Evolutionary conservation across 2,888 invertebrate genomes (phyloP), one percentile per base, ranked within the genome.

Genomic region (Dicranocentrus wangi): DNA sequence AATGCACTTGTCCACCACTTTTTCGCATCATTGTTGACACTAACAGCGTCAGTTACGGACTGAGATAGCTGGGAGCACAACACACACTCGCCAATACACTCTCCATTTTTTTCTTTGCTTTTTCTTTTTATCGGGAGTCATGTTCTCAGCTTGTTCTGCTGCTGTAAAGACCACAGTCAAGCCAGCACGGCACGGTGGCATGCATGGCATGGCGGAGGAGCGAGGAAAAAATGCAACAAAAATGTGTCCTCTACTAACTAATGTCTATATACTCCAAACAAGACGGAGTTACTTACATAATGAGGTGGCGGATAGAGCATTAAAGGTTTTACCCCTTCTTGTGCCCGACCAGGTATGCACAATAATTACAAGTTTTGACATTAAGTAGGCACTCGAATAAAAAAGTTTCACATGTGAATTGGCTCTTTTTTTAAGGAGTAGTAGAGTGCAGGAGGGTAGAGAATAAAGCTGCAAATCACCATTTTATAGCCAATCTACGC

Each of bases 401-500:
- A 23, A 60, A 23, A 60, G 55, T 21, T 55, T 55, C 21, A 23
- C 55, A 21, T 55, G 3, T 8, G 21, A 61, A 61, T 10, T 15
- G 10, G 28, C 27, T 28, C n/a, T 58, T 58, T 21, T 58, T 21
- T 58, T 58, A 19, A n/a, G n/a, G n/a, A n/a, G n/a, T n/a, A n/a
- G n/a, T 60, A 15, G 27, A 60, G 17, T 27, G 47, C 47, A n/a
- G 7, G 63, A 63, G 42, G 42, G 63, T 15, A 21, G 3, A 1
- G 63, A 21, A 42, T 63, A 42, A 63, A 39, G 63, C 39, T 63
- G 39, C 42, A 63, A 69, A 53, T 47, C 53, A 53, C 51, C 21
- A 53, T 69, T 51, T 69, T 69, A 69, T 69, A 69, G 69, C 21
- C 19, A 15, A 43, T 51, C 65, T 43, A 15, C 43, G 65, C n/a